Conservation (phyloP, 92 coral and sea anemone genomes). For the Isaurus tuberculatus region DNA sequence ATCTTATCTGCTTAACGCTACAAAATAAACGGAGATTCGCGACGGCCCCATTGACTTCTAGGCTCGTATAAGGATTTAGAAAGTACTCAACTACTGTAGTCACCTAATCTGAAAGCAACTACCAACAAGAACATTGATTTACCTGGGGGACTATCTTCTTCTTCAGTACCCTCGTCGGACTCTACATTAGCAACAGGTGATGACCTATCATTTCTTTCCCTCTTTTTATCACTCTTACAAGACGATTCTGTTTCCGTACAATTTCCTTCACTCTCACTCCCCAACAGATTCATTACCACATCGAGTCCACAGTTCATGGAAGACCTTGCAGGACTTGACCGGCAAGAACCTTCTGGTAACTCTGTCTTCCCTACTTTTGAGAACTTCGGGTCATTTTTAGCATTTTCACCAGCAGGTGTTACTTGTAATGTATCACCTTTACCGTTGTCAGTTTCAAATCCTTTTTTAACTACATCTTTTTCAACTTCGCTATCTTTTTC, state of each 20-base stretch:
- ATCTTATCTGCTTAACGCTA: no score
- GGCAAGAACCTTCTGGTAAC: not conserved
- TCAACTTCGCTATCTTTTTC: not conserved
- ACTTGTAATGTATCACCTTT: no score
- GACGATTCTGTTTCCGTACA: not conserved
- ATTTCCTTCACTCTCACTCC: conserved; percentile 32
- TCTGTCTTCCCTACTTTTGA: not conserved
- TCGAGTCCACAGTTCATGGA: conserved; percentile 27
- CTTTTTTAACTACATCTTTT: not conserved
- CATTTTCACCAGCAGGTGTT: not conserved
- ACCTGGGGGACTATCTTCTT: conserved; percentile 37
- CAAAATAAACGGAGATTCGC: no score
- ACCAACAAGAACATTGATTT: not conserved
- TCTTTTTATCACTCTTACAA: not conserved
- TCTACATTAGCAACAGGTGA: not conserved
- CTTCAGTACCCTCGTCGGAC: conserved; percentile 37
- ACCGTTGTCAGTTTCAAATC: not conserved
- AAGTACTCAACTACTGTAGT: no score
- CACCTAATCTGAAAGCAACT: not conserved
- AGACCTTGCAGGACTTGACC: conserved; percentile 12
- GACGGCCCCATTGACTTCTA: no score
- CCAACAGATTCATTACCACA: conserved; percentile 29
- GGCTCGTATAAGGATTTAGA: no score
- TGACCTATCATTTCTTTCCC: not conserved
- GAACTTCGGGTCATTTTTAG: not conserved